Evolutionary conservation across 2,888 invertebrate genomes (phyloP).

Genomic region (Tetheella fluctuosa): DNA sequence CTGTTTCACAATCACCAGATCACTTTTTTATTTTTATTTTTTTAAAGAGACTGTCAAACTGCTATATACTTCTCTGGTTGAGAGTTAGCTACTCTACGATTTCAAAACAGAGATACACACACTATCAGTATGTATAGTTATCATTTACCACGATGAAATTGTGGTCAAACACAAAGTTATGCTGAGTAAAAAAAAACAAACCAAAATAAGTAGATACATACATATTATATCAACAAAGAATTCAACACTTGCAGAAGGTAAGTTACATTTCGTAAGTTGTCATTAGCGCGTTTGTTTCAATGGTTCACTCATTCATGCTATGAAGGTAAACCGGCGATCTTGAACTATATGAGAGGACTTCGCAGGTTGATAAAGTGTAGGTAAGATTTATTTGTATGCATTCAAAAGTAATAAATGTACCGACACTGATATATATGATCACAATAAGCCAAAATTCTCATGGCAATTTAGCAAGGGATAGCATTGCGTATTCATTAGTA

Average conservation of each 20-base stretch:
- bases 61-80: background rate
- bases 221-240: background rate
- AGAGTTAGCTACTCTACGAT: background rate
- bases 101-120: too few species aligned
- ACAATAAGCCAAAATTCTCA: too few species aligned
- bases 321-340: conserved; percentile 17
- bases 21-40: too few species aligned
- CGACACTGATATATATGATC: background rate
- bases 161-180: too few species aligned
- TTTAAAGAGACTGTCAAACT: too few species aligned
- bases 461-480: too few species aligned
- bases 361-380: conserved; percentile 3
- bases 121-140: too few species aligned
- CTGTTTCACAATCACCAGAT: too few species aligned
- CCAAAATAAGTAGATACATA: background rate
- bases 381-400: background rate
- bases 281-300: conserved; percentile 17
- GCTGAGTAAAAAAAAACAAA: too few species aligned
- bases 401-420: background rate
- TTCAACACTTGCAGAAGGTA: conserved; percentile 14
- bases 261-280: conserved; percentile 12
- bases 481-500: too few species aligned
- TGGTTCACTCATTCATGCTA: conserved; percentile 8
- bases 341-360: conserved; percentile 14
- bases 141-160: too few species aligned